These are phyloP conservation scores for Atethmia centrago DNA, from an alignment of 2,888 invertebrate species.

Conservation along the genomic window DNA sequence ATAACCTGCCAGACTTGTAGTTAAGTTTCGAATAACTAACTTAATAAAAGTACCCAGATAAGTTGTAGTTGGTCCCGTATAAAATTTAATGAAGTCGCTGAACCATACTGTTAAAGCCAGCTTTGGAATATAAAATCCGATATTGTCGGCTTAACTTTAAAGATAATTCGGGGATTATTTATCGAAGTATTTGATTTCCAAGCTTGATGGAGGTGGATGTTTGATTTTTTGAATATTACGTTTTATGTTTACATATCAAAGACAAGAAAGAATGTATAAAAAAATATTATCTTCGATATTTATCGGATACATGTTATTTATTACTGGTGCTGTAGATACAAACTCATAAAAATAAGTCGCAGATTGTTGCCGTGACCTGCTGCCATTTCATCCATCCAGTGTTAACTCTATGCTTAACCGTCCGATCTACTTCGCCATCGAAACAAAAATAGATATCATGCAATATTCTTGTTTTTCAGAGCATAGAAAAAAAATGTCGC, in stretches of 20 bases:
- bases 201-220: background rate
- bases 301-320: background rate
- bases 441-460: background rate
- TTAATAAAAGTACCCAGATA: constrained; percentile 62
- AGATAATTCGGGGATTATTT: constrained; percentile 46
- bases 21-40: constrained; percentile 64
- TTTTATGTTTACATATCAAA: background rate
- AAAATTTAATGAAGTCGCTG: constrained; percentile 59
- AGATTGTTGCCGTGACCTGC: no score
- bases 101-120: constrained; percentile 27
- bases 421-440: no score
- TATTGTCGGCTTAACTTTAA: constrained; percentile 43
- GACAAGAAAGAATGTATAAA: background rate
- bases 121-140: constrained; percentile 42
- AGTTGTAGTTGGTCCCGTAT: constrained; percentile 53
- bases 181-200: constrained; percentile 36
- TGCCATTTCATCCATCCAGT: no score
- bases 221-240: background rate
- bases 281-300: background rate
- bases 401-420: no score
- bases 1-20: constrained; percentile 59
- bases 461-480: background rate
- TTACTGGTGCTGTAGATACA: background rate
- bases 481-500: background rate
- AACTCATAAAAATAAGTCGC: background rate